Evolutionary conservation across 2,888 invertebrate genomes (phyloP).

Genomic region (Lasioglossum figueresi): DNA sequence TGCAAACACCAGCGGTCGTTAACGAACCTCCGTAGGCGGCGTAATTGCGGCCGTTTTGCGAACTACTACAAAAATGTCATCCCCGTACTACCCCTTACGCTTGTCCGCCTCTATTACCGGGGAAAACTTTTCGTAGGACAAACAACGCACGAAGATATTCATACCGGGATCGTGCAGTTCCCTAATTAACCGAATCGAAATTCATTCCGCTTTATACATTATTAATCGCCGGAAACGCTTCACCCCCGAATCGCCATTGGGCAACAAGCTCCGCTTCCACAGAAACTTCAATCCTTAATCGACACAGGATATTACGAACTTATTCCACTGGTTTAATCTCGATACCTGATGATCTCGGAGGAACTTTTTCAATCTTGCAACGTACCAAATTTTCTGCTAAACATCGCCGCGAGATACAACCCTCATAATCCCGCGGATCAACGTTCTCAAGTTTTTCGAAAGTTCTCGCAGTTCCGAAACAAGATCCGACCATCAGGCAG

Average conservation of each 20-base stretch:
- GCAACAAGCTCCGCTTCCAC: not conserved
- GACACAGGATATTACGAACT: not conserved
- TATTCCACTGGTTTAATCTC: not conserved
- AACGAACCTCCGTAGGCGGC: slow-evolving; percentile 36
- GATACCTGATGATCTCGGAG: not conserved
- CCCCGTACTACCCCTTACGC: not conserved
- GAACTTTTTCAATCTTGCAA: slow-evolving; percentile 1
- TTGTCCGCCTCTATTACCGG: not conserved
- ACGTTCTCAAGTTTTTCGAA: not conserved
- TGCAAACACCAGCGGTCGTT: slow-evolving; percentile 43
- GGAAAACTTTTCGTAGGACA: not conserved
- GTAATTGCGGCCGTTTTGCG: slow-evolving; percentile 39
- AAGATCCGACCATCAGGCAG: not conserved
- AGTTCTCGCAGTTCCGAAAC: not conserved
- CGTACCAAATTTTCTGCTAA: not conserved
- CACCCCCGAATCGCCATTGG: not conserved
- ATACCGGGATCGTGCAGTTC: not conserved
- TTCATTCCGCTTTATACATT: not conserved
- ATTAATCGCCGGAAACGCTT: not conserved
- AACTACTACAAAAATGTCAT: slow-evolving; percentile 35
- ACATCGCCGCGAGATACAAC: not conserved
- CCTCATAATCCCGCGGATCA: slow-evolving; percentile 1
- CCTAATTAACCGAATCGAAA: not conserved
- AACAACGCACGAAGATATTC: slow-evolving; percentile 8
- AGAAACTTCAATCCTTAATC: not conserved